Evolutionary conservation across 2,113 vertebrate genomes (phyloP).

Genomic region (Pantherophis guttatus): DNA sequence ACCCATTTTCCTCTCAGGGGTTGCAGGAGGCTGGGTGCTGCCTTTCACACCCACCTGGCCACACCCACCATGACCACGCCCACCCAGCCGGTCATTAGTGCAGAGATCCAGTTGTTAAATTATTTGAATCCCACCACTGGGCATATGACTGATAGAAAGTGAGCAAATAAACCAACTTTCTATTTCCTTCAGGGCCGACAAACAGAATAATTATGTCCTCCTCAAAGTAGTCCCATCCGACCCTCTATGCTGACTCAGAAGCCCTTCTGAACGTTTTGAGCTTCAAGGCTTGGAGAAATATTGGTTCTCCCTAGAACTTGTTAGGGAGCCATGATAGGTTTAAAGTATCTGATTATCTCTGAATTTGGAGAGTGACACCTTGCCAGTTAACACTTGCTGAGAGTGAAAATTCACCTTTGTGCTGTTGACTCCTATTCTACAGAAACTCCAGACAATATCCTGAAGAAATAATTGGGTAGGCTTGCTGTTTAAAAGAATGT

Average conservation of each 20-base stretch:
- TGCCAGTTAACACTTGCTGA: constrained; percentile 10
- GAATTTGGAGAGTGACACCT: neutral
- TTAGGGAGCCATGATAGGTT: neutral
- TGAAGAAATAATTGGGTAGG: constrained; percentile 27
- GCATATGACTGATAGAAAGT: neutral
- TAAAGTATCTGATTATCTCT: neutral
- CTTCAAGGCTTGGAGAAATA: neutral
- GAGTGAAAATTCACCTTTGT: constrained; percentile 16
- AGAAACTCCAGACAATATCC: constrained; percentile 18
- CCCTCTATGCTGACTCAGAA: neutral
- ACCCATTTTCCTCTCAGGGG: no score
- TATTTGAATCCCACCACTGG: no score
- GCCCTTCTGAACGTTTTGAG: neutral
- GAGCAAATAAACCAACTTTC: neutral
- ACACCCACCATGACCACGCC: no score
- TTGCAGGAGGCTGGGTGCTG: no score
- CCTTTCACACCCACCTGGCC: no score
- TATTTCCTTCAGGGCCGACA: neutral
- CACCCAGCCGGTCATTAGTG: no score
- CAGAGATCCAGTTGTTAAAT: no score
- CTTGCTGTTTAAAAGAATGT: constrained; percentile 39
- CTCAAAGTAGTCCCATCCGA: neutral
- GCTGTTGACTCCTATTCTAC: constrained; percentile 8
- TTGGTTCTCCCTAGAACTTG: neutral
- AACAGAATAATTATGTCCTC: neutral